These are phyloP conservation scores for Heliothis virescens DNA, from an alignment of 1,140 invertebrate genomes.

Conservation along the genomic window DNA sequence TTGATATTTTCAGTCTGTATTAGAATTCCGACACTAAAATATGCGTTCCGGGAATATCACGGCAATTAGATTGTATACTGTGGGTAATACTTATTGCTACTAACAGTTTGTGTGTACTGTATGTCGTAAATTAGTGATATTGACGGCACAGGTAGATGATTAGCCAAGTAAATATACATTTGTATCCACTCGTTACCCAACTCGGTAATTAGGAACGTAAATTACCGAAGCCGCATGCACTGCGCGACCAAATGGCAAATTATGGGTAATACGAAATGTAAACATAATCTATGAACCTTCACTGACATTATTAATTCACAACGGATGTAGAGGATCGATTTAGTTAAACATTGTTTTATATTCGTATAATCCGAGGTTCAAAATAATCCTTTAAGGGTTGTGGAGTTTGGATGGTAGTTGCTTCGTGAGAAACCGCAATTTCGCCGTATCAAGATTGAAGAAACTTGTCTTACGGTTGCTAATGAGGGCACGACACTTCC, in stretches of 20 bases:
- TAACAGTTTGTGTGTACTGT: background rate
- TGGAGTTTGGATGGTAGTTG: conserved; percentile 6
- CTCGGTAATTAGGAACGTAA: conserved; percentile 42
- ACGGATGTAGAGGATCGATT: conserved; percentile 6
- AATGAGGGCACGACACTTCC: conserved; percentile 38
- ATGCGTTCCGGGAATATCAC: conserved; percentile 1
- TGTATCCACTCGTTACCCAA: conserved; percentile 28
- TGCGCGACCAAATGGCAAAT: conserved; percentile 25
- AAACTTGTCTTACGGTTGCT: conserved; percentile 35
- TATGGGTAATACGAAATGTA: conserved; percentile 38
- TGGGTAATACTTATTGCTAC: background rate
- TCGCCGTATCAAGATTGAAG: conserved; percentile 32
- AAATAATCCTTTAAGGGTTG: conserved; percentile 5
- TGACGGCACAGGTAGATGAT: conserved; percentile 3
- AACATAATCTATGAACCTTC: conserved; percentile 31
- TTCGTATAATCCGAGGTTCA: background rate
- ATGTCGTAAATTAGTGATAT: background rate
- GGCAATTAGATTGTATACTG: conserved; percentile 1
- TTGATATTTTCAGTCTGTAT: conserved; percentile 34
- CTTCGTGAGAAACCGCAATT: conserved; percentile 29
- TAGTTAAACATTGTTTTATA: background rate
- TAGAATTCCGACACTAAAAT: conserved; percentile 8
- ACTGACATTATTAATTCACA: conserved; percentile 15
- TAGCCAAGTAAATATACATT: conserved; percentile 36
- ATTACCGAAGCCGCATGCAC: conserved; percentile 36